Evolutionary conservation across 2,888 invertebrate species (phyloP).

Genomic region (Athetis lepigone): DNA sequence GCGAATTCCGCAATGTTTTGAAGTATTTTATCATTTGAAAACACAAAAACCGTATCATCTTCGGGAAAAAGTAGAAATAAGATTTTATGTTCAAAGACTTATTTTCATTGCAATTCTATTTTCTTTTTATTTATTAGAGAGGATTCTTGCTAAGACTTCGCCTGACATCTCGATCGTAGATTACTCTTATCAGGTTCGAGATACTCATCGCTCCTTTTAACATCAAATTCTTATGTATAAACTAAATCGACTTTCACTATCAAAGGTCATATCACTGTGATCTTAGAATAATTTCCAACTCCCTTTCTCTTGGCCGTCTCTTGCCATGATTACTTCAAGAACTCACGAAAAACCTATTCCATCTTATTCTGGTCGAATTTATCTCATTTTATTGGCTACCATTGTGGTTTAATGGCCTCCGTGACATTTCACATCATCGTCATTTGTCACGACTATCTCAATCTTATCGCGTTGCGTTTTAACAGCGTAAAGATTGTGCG

Average conservation of each 20-base stretch:
- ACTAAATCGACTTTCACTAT: neutral
- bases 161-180: neutral
- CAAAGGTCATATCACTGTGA: neutral
- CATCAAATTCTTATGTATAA: neutral
- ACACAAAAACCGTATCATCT: slow-evolving; percentile 15
- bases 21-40: slow-evolving; percentile 30
- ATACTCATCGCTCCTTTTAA: slow-evolving; percentile 2
- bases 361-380: slow-evolving; percentile 49
- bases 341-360: slow-evolving; percentile 49
- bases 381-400: slow-evolving; percentile 60
- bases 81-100: neutral
- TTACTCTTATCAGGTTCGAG: neutral
- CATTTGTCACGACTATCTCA: slow-evolving; percentile 69
- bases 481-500: slow-evolving; percentile 63
- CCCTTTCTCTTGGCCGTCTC: slow-evolving; percentile 3
- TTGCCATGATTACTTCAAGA: slow-evolving; percentile 17
- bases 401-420: slow-evolving; percentile 63
- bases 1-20: slow-evolving; percentile 28
- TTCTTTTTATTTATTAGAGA: neutral
- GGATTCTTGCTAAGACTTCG: neutral
- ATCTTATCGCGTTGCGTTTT: slow-evolving; percentile 64
- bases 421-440: slow-evolving; percentile 67
- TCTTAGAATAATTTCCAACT: neutral
- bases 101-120: neutral
- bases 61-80: slow-evolving; percentile 17